Base-by-base conservation (phyloP, 2,888 invertebrate species). In the Mythimna vitellina region DNA sequence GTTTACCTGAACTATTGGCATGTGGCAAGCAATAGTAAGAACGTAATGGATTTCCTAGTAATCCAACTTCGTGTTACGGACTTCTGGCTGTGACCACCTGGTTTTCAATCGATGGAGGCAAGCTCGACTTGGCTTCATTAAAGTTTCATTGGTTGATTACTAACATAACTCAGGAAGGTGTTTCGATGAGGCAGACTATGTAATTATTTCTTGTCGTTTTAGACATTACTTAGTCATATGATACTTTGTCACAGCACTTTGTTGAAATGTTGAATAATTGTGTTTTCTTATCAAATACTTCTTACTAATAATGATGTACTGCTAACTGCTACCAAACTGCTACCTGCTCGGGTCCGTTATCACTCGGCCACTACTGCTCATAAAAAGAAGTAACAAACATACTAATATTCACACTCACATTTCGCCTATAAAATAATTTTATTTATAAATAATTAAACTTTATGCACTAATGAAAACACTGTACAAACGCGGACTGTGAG, bases 51-150 rank as follows among this genome's bases (percentile, higher is more conserved):
- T 42, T 65, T 64, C 46, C 12, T 10, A 66, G 62, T 29, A 57
- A 57, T 46, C 29, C 63, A 60, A 35, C 68, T 57, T 65, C 22
- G 32, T 53, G 51, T 57, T n/a, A 14, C 51, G 29, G 22, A 38
- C 35, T 38, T n/a, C 29, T 10, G 29, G 46, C 29, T 25, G 61
- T 51, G 65, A 38, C 73, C 79, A 83, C 20, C 83, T 80, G 83
- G 80, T 57, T 20, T 58, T 38, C 49, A 22, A 68, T 58, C 62
- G 51, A 76, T 53, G 58, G 60, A 46, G 60, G 57, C 3, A 46
- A 51, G 35, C 58, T 46, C 54, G 75, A 49, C 58, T 46, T 35
- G 58, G 66, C 25, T 74, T 69, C 51, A 80, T 74, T 74, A 56
- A 80, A 68, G 12, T 69, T 83, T 63, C 49, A 80, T 66, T 49